A percentile compares a stretch with the other conserved stretches of the same genome.
phyloP scores from a whole-genome alignment of 2,797 vertebrate genomes.

The Okamejei kenojei region DNA sequence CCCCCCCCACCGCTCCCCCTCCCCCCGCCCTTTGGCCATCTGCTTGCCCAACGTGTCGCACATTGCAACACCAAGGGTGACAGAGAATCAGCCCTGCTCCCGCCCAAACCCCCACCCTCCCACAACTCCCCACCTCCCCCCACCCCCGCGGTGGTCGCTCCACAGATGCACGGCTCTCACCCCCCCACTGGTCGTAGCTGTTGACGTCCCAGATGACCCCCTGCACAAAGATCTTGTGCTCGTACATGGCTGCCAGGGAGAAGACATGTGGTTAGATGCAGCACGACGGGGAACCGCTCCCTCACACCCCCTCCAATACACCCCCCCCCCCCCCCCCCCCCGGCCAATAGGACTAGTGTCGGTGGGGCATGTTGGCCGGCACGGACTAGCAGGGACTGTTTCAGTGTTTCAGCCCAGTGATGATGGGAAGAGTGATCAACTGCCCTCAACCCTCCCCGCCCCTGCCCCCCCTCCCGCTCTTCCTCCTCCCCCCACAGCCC shows the following conservation, averaged over 20 bases:
- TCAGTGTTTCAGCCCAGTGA: not conserved
- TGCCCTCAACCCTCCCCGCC: no score
- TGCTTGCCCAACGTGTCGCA: no score
- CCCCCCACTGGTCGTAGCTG: conserved; percentile 99
- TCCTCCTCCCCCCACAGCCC: not conserved
- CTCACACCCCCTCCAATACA: not conserved
- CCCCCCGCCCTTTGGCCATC: no score
- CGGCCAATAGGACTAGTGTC: not conserved
- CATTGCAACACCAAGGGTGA: no score
- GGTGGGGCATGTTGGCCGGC: not conserved
- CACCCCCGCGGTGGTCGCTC: not conserved
- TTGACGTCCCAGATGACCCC: conserved; percentile 95
- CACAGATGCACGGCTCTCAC: conserved; percentile 59
- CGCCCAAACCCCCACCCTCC: not conserved
- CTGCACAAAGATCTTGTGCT: conserved; percentile 98
- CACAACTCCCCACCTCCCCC: not conserved
- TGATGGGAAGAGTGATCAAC: not conserved
- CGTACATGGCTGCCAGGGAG: conserved; percentile 75
- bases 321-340: not conserved
- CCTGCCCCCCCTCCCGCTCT: not conserved
- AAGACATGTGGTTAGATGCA: not conserved
- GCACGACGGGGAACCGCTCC: not conserved
- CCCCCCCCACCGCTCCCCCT: not conserved
- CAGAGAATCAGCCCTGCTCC: no score
- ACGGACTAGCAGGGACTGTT: not conserved